A percentile compares a stretch with the other conserved stretches of the same genome.
Conservation (phyloP, 1,140 invertebrate species). For the Drosophila nebulosa region DNA sequence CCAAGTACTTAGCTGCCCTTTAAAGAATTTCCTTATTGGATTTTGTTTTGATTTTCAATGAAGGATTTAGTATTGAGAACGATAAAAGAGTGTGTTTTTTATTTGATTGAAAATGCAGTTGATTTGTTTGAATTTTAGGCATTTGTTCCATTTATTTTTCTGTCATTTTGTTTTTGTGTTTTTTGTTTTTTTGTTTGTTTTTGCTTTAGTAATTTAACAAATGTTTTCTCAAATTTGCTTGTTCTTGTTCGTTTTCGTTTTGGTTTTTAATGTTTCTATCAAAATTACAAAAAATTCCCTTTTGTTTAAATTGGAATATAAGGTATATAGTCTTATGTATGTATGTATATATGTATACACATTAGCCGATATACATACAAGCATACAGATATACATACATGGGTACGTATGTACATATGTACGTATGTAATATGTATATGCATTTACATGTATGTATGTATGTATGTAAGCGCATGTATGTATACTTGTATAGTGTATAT, state of each 20-base stretch:
- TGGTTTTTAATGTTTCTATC: slow-evolving; percentile 73
- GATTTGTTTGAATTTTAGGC: slow-evolving; percentile 34
- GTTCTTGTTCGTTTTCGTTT: slow-evolving; percentile 25
- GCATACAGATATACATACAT: neutral
- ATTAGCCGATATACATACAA: slow-evolving; percentile 39
- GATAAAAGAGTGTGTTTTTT: too few species aligned
- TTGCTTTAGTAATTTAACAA: slow-evolving; percentile 26
- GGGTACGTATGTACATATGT: slow-evolving; percentile 38
- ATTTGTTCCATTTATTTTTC: slow-evolving; percentile 68
- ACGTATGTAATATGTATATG: slow-evolving; percentile 43
- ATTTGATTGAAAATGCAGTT: neutral
- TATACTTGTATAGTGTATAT: slow-evolving; percentile 61
- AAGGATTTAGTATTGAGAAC: too few species aligned
- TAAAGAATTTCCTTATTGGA: too few species aligned
- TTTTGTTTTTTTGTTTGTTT: slow-evolving; percentile 17
- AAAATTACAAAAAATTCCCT: slow-evolving; percentile 77
- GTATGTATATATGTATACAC: slow-evolving; percentile 5
- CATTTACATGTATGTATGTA: slow-evolving; percentile 34
- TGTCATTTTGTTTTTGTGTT: slow-evolving; percentile 35
- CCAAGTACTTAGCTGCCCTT: too few species aligned
- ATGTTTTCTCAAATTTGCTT: slow-evolving; percentile 39
- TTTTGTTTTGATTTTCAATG: too few species aligned
- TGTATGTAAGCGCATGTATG: slow-evolving; percentile 6
- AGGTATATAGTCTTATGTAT: slow-evolving; percentile 48
- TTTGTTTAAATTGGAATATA: slow-evolving; percentile 73